phyloP scores from a whole-genome alignment of 2,797 vertebrate species.

The Hydrophis major region DNA sequence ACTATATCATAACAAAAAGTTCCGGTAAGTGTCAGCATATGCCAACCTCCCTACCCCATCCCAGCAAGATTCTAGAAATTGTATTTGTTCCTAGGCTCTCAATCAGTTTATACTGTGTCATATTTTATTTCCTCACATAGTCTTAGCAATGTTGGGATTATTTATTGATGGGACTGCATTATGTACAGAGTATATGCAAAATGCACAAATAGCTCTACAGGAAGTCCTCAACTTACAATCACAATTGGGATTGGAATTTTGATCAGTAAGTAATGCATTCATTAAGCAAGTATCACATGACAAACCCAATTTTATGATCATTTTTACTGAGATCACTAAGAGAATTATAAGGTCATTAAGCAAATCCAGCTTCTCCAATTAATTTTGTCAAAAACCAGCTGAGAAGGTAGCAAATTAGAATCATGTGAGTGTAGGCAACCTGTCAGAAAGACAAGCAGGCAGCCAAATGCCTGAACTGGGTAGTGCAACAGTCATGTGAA shows the following conservation, averaged over 20 bases:
- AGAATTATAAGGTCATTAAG: neutral
- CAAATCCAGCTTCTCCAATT: neutral
- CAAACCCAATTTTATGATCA: neutral
- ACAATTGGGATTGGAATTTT: neutral
- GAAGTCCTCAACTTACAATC: neutral
- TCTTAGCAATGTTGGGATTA: neutral
- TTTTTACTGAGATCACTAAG: neutral
- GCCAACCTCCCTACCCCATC: neutral
- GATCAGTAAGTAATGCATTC: neutral
- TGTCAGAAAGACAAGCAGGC: neutral
- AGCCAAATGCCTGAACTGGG: neutral
- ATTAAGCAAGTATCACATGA: neutral
- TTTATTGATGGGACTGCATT: neutral
- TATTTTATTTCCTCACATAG: neutral
- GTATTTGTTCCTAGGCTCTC: neutral
- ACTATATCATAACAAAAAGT: neutral
- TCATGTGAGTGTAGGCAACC: neutral
- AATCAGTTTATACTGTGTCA: neutral
- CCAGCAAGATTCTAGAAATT: neutral
- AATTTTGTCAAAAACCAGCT: neutral
- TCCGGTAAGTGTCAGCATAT: neutral
- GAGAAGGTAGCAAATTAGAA: neutral
- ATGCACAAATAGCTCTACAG: neutral
- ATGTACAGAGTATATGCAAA: neutral
- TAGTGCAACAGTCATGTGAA: neutral